Conservation (phyloP, 1,140 invertebrate species). For the Aradophagus sp. region DNA sequence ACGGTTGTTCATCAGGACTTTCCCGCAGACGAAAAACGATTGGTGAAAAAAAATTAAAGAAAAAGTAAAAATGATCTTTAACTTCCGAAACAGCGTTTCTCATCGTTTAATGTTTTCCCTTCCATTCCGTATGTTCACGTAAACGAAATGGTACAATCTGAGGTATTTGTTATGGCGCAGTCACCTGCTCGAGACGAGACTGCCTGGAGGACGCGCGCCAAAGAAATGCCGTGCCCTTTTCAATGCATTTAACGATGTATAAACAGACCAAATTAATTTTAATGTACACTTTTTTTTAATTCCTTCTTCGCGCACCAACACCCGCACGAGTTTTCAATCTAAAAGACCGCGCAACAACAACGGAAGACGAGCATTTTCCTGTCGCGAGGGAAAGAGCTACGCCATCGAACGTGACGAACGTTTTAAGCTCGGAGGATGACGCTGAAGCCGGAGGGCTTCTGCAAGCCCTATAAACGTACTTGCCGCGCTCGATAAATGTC, state of each 20-base stretch:
- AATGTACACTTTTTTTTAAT: constrained; percentile 32
- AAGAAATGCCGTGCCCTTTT: constrained; percentile 42
- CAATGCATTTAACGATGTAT: constrained; percentile 58
- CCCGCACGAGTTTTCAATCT: no score
- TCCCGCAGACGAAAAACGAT: no score
- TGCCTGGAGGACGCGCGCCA: constrained; percentile 55
- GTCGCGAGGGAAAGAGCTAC: constrained; percentile 12
- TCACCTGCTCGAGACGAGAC: constrained; percentile 53
- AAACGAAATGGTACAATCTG: constrained; percentile 36
- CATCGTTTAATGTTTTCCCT: constrained; percentile 20
- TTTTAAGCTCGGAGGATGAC: constrained; percentile 35
- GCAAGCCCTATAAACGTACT: constrained; percentile 51
- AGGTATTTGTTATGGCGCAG: constrained; percentile 38
- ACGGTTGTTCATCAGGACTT: no score
- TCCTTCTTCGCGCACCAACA: no score
- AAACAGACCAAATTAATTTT: constrained; percentile 57
- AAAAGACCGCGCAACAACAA: no score
- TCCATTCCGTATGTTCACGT: constrained; percentile 31
- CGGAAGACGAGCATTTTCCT: constrained; percentile 15
- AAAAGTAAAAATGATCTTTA: no score
- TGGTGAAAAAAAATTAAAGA: no score
- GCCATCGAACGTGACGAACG: constrained; percentile 38
- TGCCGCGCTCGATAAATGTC: constrained; percentile 51
- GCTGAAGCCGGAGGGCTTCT: constrained; percentile 39
- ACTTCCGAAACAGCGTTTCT: constrained; percentile 21